Evolutionary conservation across 2,797 vertebrate species (phyloP).

Genomic region (Poeciliopsis turneri): DNA sequence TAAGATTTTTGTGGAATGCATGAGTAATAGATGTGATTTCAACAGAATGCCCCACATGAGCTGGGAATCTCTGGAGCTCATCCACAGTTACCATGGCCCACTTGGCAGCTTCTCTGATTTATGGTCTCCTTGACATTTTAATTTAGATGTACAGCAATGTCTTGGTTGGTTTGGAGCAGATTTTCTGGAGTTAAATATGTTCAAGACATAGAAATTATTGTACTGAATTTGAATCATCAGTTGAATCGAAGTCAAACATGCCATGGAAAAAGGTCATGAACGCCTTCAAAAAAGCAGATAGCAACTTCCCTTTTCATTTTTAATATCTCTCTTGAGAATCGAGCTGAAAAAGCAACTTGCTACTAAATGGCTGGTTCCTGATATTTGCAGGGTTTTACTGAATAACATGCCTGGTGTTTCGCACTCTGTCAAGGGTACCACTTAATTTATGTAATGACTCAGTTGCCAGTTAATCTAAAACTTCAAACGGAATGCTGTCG

Average conservation of each 20-base stretch:
- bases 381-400: neutral
- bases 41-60: neutral
- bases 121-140: neutral
- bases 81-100: neutral
- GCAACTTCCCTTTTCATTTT: neutral
- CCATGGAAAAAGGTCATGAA: neutral
- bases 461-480: neutral
- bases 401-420: neutral
- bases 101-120: neutral
- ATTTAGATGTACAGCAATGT: neutral
- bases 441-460: conserved; percentile 1
- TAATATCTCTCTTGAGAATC: neutral
- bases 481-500: neutral
- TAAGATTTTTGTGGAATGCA: neutral
- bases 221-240: neutral
- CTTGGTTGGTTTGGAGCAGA: neutral
- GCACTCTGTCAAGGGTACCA: neutral
- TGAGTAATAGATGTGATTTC: neutral
- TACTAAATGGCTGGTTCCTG: neutral
- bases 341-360: conserved; percentile 6
- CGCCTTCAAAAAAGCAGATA: neutral
- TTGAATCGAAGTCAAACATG: neutral
- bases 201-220: neutral
- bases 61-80: neutral
- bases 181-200: neutral